Base-by-base conservation (phyloP, 2,797 vertebrate species). In the Phaenicophaeus curvirostris region DNA sequence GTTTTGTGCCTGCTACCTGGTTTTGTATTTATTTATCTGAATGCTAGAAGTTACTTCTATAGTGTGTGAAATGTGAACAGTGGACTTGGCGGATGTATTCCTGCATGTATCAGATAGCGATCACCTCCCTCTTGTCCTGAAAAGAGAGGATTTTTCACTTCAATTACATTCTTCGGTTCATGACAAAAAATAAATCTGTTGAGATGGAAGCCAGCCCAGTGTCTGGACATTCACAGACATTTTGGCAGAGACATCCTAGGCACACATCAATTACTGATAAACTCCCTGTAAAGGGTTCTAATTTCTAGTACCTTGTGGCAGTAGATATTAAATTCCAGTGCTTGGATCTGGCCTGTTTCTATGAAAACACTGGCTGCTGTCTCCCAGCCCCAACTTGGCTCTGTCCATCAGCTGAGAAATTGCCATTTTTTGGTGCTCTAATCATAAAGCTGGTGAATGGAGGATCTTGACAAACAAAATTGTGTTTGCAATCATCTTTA, bases 251-350 rank as follows among this genome's bases (percentile, higher is more conserved):
- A 12, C 35, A 3, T 25, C 30, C 31, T 4, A 11, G 42, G 46
- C 67, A 18, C 24, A 2, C 30, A 6, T 30, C 59, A 4, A 50
- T 15, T 17, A 8, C 62, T 76, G 78, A 35, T 11, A 5, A 46
- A 20, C 33, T 18, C 18, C 1, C 39, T 10, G 20, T 28, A 27
- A 42, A 46, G 21, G 16, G 11, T 3, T 15, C 42, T 48, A 1
- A 5, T 46, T 85, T 9, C 67, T 12, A 10, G 30, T 25, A n/a
- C 4, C 25, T 79, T 4, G 1, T 21, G 50, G 13, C 0, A 0
- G 37, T 37, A 42, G 61, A 7, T 31, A 2, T 2, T 8, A 15
- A 55, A 67, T 59, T 24, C 13, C 54, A 55, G 35, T 14, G 18
- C 61, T 11, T 4, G 58, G 33, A 41, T 31, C 35, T 50, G 61